Evolutionary conservation across 2,888 invertebrate species (phyloP), one percentile per base, ranked within the genome.

Genomic region (Phengaris arion): DNA sequence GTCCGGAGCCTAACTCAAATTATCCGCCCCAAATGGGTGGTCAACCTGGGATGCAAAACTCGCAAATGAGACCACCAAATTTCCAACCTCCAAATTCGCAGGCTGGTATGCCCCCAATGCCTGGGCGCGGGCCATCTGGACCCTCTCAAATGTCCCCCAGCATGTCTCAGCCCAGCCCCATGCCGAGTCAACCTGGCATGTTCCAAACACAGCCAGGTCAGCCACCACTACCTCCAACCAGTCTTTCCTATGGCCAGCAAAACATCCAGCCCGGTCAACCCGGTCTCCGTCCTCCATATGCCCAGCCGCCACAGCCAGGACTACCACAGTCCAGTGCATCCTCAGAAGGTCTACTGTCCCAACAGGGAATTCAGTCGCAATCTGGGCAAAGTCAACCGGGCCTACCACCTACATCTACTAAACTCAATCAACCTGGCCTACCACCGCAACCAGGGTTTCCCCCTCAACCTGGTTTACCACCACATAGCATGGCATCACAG

Each of bases 401-500:
- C 57, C 78, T 81, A 80, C 80, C 82, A 55, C 77, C 82, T 73
- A 82, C 83, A 75, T 84, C 85, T 73, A 68, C 45, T 82, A 81
- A 7, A 81, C 81, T 77, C 81, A 81, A 15, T 3, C 84, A 82
- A 76, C 81, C 78, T 74, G 85, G 85, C 6, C 85, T 88, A 78
- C 79, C 77, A 2, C 68, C 75, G 4, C 85, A 82, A 70, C 81
- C 81, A 80, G 82, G 82, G 10, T 79, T 84, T 75, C 85, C 81
- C 9, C 82, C 80, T 72, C 85, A 80, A 80, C 84, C 82, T 0
- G 77, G 78, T 46, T 77, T 80, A 76, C 78, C 74, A 15, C 74
- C 76, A 73, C 79, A 81, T 51, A 80, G 82, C 4, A 78, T 82
- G 76, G 81, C 79, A 13, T 79, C 78, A 0, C 84, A 84, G 76